Conservation (phyloP, 2,888 invertebrate genomes). For the Theretra japonica region DNA sequence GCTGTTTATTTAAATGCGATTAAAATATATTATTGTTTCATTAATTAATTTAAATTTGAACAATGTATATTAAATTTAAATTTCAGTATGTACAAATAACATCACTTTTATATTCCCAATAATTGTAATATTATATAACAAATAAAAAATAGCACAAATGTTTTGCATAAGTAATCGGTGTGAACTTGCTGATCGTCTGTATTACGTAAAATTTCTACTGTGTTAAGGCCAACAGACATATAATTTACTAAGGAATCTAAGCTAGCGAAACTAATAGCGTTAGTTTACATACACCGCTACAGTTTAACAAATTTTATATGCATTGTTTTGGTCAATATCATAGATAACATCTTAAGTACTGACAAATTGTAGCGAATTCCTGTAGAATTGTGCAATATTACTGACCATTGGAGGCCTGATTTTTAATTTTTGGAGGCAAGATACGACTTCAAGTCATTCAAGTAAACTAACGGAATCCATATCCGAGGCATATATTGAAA, state of each 20-base stretch:
- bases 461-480: background rate
- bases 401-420: background rate
- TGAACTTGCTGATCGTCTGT: conserved; percentile 48
- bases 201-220: conserved; percentile 55
- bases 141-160: conserved; percentile 8
- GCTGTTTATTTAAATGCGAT: no score
- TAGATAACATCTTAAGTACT: conserved; percentile 63
- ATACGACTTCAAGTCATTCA: background rate
- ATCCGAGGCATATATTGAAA: no score
- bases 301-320: conserved; percentile 49
- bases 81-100: no score
- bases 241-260: conserved; percentile 54
- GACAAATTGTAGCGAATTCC: conserved; percentile 33
- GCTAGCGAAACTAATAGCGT: conserved; percentile 70
- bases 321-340: conserved; percentile 73
- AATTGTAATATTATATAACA: background rate
- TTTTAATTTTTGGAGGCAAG: background rate
- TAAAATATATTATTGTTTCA: no score
- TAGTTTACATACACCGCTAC: conserved; percentile 40
- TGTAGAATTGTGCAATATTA: conserved; percentile 46
- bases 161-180: conserved; percentile 19
- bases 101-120: background rate
- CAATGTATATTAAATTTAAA: no score
- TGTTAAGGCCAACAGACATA: conserved; percentile 57
- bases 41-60: no score